Conservation (phyloP, 2,113 vertebrate genomes). For the Penelope pileata region DNA sequence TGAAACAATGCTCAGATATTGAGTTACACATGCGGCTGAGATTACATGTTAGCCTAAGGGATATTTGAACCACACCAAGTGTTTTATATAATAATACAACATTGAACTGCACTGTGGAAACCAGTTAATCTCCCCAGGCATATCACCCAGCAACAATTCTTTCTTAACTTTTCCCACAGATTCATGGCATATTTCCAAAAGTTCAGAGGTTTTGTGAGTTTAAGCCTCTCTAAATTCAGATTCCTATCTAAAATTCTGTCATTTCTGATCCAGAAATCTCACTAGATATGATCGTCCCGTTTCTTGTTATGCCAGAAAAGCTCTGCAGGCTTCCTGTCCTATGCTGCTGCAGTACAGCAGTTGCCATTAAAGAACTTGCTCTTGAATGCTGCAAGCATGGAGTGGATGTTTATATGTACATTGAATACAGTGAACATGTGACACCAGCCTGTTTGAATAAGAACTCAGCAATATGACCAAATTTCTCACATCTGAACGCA, state of each 20-base stretch:
- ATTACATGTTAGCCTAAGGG: slow-evolving; percentile 47
- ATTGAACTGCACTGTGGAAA: slow-evolving; percentile 45
- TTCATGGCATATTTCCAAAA: slow-evolving; percentile 34
- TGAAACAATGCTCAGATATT: slow-evolving; percentile 71
- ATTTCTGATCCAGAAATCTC: slow-evolving; percentile 49
- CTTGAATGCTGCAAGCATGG: neutral
- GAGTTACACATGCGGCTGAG: slow-evolving; percentile 61
- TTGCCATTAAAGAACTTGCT: neutral
- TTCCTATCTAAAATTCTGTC: slow-evolving; percentile 43
- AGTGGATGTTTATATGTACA: neutral
- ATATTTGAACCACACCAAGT: slow-evolving; percentile 48
- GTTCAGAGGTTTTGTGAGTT: slow-evolving; percentile 7
- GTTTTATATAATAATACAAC: slow-evolving; percentile 70
- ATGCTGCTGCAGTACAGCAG: neutral
- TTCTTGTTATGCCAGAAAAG: slow-evolving; percentile 11
- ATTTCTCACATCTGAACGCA: neutral
- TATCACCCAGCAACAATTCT: slow-evolving; percentile 58
- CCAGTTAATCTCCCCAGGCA: slow-evolving; percentile 59
- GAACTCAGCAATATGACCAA: neutral
- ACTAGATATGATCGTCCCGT: neutral
- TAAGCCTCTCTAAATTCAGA: slow-evolving; percentile 46
- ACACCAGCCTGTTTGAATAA: neutral
- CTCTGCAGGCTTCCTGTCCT: neutral
- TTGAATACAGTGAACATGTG: neutral
- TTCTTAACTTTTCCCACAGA: slow-evolving; percentile 69